Percentiles rank a stretch among this genome's conserved stretches.
phyloP scores from a whole-genome alignment of 2,888 invertebrate genomes.

The Punctoribates punctum region DNA sequence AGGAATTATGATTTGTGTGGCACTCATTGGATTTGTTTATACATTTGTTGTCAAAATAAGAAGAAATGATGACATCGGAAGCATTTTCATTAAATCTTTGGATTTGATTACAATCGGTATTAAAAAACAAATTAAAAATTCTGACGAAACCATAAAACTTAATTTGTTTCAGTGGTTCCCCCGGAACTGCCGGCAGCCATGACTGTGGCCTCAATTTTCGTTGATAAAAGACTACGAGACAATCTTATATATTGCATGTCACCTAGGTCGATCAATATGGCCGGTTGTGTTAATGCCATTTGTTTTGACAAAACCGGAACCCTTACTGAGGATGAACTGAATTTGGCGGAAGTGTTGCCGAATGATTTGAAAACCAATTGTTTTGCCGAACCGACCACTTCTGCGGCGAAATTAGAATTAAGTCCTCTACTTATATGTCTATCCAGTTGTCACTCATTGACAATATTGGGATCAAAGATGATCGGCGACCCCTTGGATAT shows the following conservation, averaged over 20 bases:
- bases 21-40: conserved; percentile 34
- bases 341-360: conserved; percentile 43
- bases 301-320: conserved; percentile 52
- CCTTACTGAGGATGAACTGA: conserved; percentile 49
- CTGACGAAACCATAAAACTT: neutral
- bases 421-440: conserved; percentile 50
- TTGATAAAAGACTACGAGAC: conserved; percentile 51
- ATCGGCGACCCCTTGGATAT: conserved; percentile 57
- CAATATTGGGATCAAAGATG: conserved; percentile 54
- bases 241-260: conserved; percentile 51
- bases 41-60: conserved; percentile 19
- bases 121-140: neutral
- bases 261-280: conserved; percentile 51
- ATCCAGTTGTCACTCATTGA: conserved; percentile 58
- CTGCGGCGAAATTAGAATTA: neutral
- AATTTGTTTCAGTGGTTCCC: conserved; percentile 23
- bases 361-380: neutral
- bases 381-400: conserved; percentile 1
- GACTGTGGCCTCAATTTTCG: conserved; percentile 49
- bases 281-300: conserved; percentile 51
- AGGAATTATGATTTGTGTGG: conserved; percentile 47
- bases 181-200: conserved; percentile 47
- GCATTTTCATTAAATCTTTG: conserved; percentile 34
- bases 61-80: conserved; percentile 2
- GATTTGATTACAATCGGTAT: conserved; percentile 39